phyloP scores from a whole-genome alignment of 2,797 vertebrate genomes.

The Sebastes nivosus region DNA sequence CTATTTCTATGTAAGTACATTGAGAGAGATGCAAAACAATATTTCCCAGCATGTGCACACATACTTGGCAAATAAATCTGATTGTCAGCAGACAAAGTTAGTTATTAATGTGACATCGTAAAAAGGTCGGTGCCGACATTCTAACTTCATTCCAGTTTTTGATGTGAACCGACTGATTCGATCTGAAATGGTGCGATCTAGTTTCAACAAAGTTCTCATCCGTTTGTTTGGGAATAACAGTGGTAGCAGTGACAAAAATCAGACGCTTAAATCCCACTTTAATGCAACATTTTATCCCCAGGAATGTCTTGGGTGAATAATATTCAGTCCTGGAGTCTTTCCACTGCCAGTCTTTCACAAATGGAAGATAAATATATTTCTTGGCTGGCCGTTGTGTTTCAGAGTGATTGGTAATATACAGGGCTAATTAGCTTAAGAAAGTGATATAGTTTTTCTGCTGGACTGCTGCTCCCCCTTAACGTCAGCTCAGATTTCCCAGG shows the following conservation, averaged over 20 bases:
- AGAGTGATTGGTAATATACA: slow-evolving; percentile 78
- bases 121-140: background rate
- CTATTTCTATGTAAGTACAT: no score
- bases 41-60: no score
- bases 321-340: slow-evolving; percentile 54
- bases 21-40: no score
- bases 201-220: background rate
- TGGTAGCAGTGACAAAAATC: slow-evolving; percentile 55
- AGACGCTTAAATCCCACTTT: slow-evolving; percentile 52
- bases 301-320: slow-evolving; percentile 66
- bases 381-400: slow-evolving; percentile 74
- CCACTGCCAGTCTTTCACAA: slow-evolving; percentile 65
- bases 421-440: slow-evolving; percentile 80
- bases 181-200: background rate
- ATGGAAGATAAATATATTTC: slow-evolving; percentile 81
- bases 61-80: no score
- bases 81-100: background rate
- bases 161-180: background rate
- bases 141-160: background rate
- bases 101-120: background rate
- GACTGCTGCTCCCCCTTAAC: slow-evolving; percentile 58
- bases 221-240: slow-evolving; percentile 27
- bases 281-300: slow-evolving; percentile 52
- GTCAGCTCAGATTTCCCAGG: slow-evolving; percentile 83
- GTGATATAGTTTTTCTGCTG: slow-evolving; percentile 68